Conservation (phyloP, 1,140 invertebrate species). For the Drosophila trapezifrons region DNA sequence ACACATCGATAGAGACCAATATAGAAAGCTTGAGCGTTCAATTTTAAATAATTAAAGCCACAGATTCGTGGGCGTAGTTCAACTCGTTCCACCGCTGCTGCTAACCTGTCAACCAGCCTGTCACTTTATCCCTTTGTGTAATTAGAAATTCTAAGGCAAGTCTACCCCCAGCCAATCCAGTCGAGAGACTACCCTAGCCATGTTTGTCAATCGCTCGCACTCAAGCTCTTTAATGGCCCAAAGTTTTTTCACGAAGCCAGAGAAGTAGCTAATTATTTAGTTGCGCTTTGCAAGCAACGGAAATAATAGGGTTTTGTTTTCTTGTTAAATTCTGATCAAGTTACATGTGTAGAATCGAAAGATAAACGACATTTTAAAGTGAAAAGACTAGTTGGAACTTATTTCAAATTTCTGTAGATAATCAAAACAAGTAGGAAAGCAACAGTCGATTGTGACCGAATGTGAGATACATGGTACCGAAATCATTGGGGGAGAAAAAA, state of each 20-base stretch:
- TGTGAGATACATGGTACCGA: too few relatives aligned
- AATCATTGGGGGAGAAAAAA: too few relatives aligned
- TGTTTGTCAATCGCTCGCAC: slow-evolving; percentile 32
- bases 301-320: slow-evolving; percentile 1
- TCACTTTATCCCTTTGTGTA: slow-evolving; percentile 62
- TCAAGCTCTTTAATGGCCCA: slow-evolving; percentile 37
- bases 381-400: not conserved
- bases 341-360: not conserved
- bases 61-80: slow-evolving; percentile 18
- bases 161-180: slow-evolving; percentile 8
- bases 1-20: slow-evolving; percentile 5
- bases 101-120: slow-evolving; percentile 62
- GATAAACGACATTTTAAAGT: not conserved
- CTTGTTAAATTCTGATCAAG: not conserved
- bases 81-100: not conserved
- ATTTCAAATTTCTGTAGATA: not conserved
- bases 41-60: slow-evolving; percentile 70
- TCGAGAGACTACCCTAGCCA: not conserved
- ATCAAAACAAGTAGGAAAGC: too few relatives aligned
- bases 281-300: not conserved
- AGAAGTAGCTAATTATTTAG: slow-evolving; percentile 13
- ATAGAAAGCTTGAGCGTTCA: slow-evolving; percentile 19
- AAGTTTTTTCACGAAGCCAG: slow-evolving; percentile 5
- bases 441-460: too few relatives aligned
- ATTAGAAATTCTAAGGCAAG: slow-evolving; percentile 67